Evolutionary conservation across 2,888 invertebrate species (phyloP).

Genomic region (Eupeodes luniger): DNA sequence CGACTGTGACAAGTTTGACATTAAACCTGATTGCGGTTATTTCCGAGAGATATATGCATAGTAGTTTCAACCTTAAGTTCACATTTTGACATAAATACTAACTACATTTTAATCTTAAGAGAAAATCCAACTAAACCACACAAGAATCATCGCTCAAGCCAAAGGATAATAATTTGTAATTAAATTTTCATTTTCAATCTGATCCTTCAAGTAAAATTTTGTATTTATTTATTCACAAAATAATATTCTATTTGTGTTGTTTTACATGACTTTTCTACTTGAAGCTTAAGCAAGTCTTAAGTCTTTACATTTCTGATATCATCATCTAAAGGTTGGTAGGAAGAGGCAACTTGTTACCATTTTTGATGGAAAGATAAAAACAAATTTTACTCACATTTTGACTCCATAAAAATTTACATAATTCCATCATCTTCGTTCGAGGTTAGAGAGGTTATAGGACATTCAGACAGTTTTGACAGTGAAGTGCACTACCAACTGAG

Average conservation of each 20-base stretch:
- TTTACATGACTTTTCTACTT: not conserved
- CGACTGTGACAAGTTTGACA: conserved; percentile 8
- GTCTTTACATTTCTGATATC: not conserved
- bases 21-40: conserved; percentile 5
- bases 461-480: not conserved
- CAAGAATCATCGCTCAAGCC: not conserved
- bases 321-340: not conserved
- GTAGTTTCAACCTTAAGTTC: not conserved
- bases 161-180: conserved; percentile 47
- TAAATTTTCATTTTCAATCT: conserved; percentile 72
- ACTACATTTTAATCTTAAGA: not conserved
- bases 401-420: conserved; percentile 72
- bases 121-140: not conserved
- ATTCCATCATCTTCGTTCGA: conserved; percentile 35
- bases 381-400: conserved; percentile 69
- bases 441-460: not conserved
- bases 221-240: conserved; percentile 61
- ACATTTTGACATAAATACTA: not conserved
- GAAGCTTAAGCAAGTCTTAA: not conserved
- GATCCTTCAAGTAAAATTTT: conserved; percentile 46
- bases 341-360: conserved; percentile 47
- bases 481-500: not conserved
- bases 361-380: conserved; percentile 65
- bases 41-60: not conserved
- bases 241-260: conserved; percentile 48